phyloP scores from a whole-genome alignment of 2,113 vertebrate species.

The Glaucidium brasilianum region DNA sequence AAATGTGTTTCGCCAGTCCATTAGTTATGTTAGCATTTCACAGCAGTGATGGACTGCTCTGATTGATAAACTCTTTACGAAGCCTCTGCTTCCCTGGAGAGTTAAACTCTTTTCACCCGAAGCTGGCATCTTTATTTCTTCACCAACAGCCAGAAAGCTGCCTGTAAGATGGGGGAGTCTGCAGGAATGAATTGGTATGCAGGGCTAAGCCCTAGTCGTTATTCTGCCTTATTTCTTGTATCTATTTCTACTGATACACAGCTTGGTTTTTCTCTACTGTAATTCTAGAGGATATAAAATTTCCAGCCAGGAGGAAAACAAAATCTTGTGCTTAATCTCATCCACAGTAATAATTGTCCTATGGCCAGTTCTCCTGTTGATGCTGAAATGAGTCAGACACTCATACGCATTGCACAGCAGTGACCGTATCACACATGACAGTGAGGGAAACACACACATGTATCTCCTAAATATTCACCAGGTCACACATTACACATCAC shows the following conservation, averaged over 20 bases:
- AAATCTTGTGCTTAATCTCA: not conserved
- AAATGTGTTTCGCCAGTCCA: not conserved
- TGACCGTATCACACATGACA: not conserved
- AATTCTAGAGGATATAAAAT: not conserved
- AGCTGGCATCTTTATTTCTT: not conserved
- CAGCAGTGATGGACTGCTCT: not conserved
- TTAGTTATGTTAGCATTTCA: not conserved
- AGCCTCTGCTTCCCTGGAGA: not conserved
- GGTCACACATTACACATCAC: too few relatives aligned
- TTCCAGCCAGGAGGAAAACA: not conserved
- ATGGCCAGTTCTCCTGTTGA: not conserved
- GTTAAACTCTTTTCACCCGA: not conserved
- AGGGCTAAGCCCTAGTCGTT: not conserved
- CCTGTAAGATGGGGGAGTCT: not conserved
- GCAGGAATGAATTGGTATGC: not conserved
- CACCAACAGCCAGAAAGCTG: not conserved
- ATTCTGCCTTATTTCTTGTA: not conserved
- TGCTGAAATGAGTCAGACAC: not conserved
- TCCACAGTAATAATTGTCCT: not conserved
- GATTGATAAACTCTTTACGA: not conserved
- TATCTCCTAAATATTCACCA: not conserved
- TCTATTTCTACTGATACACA: not conserved
- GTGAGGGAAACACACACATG: rapidly evolving
- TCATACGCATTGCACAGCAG: not conserved
- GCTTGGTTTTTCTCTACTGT: not conserved